Evolutionary conservation across 2,888 invertebrate species (phyloP).

Genomic region (Stenotaenia linearis): DNA sequence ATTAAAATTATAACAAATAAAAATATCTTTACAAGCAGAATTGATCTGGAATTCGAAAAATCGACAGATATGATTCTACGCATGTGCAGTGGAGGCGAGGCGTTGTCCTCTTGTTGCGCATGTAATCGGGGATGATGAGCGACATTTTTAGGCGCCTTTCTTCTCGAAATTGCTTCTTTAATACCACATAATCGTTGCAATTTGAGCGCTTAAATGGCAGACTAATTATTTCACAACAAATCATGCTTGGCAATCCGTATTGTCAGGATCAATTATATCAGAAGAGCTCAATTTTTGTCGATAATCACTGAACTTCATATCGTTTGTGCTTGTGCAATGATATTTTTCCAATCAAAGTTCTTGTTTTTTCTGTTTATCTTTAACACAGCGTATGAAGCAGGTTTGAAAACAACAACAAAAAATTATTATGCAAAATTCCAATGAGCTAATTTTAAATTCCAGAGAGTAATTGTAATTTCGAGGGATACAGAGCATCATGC

Average conservation of each 20-base stretch:
- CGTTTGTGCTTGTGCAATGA: neutral
- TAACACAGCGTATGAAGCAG: neutral
- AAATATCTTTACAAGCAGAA: neutral
- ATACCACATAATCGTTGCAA: neutral
- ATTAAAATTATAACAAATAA: no score
- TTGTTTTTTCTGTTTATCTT: neutral
- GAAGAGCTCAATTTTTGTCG: neutral
- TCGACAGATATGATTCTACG: neutral
- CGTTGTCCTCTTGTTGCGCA: neutral
- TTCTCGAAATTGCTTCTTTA: neutral
- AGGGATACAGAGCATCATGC: slow-evolving; percentile 29
- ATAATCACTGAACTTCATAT: neutral
- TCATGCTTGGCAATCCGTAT: neutral
- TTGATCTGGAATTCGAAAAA: neutral
- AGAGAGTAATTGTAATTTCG: slow-evolving; percentile 31
- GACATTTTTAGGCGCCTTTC: neutral
- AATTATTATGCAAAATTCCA: neutral
- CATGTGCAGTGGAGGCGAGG: slow-evolving; percentile 4
- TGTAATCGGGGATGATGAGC: neutral
- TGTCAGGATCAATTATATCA: neutral
- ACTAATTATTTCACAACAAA: neutral
- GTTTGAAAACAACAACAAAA: neutral
- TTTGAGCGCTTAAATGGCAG: neutral
- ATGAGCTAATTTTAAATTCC: neutral
- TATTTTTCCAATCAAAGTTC: neutral